Evolutionary conservation across 1,140 invertebrate species (phyloP).

Genomic region (Papilio glaucus): DNA sequence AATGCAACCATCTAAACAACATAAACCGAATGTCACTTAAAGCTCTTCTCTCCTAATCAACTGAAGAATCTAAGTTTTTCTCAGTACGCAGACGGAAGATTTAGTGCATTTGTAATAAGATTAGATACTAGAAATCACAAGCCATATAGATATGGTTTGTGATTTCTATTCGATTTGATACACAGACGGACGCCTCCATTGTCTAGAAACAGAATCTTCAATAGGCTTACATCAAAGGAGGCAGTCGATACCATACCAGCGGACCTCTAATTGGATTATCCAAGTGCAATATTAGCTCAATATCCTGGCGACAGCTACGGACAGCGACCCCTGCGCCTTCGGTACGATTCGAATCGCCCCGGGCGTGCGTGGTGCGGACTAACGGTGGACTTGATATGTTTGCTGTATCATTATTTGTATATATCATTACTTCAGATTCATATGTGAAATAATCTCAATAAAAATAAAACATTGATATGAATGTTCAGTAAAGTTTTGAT

Average conservation of each 20-base stretch:
- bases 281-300: conserved; percentile 74
- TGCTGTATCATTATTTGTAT: conserved; percentile 1
- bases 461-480: too few relatives aligned
- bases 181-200: conserved; percentile 1
- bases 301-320: conserved; percentile 59
- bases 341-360: conserved; percentile 51
- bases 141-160: not conserved
- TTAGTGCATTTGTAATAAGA: not conserved
- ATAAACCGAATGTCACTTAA: too few relatives aligned
- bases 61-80: too few relatives aligned
- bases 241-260: conserved; percentile 45
- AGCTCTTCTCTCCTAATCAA: too few relatives aligned
- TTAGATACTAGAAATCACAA: not conserved
- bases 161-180: not conserved
- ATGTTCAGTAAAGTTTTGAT: too few relatives aligned
- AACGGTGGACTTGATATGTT: conserved; percentile 32
- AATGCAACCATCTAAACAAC: too few relatives aligned
- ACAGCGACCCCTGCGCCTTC: conserved; percentile 66
- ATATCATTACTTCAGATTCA: not conserved
- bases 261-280: conserved; percentile 75
- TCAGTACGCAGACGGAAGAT: too few relatives aligned
- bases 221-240: conserved; percentile 47
- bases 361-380: conserved; percentile 43
- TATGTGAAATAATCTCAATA: not conserved
- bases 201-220: conserved; percentile 34